Base-by-base conservation (phyloP, 2,888 invertebrate genomes). In the Noctua janthina region DNA sequence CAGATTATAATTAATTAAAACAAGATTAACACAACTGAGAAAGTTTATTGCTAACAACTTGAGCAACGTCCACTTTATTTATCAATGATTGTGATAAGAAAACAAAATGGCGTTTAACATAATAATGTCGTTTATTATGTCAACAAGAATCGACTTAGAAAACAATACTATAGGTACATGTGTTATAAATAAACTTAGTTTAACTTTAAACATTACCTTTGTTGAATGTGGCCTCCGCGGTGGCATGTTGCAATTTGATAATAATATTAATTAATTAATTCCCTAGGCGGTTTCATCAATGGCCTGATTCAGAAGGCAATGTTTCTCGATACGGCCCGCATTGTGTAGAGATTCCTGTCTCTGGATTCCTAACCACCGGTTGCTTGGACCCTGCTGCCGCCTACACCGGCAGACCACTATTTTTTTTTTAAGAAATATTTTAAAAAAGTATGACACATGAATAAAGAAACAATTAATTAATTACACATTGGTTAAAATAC, bases 121-220 rank as follows among this genome's bases (percentile, higher is more conserved):
- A 79, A 51, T 69, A 79, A 79, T 43, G 39, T 43, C 11, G 13
- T 64, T 70, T 81, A 73, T 59, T 51, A 80, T 77, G n/a, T 49
- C 49, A 54, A 79, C 49, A 69, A 15, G 51, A 15, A 1, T 15
- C n/a, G 23, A 67, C n/a, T 17, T 59, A 29, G 20, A 23, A 72
- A 39, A 87, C 77, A 80, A 80, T 80, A 62, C 46, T 46, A 46
- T 46, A 46, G 3, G 7, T 5, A 46, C 67, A 2, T 54, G 54
- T 83, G 74, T 69, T 86, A 66, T 86, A 86, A 8, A 72, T 68
- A 17, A 59, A 67, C 66, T 49, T n/a, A 35, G 64, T 20, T 59
- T 39, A 54, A 83, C n/a, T 67, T 74, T 68, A 79, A 83, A 83
- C 76, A 87, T 54, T 17, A 23, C 59, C 72, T 77, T 80, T 84